Evolutionary conservation across 1,140 invertebrate genomes (phyloP), one percentile per base, ranked within the genome.

Genomic region (Pseudomyrmex pallidus): DNA sequence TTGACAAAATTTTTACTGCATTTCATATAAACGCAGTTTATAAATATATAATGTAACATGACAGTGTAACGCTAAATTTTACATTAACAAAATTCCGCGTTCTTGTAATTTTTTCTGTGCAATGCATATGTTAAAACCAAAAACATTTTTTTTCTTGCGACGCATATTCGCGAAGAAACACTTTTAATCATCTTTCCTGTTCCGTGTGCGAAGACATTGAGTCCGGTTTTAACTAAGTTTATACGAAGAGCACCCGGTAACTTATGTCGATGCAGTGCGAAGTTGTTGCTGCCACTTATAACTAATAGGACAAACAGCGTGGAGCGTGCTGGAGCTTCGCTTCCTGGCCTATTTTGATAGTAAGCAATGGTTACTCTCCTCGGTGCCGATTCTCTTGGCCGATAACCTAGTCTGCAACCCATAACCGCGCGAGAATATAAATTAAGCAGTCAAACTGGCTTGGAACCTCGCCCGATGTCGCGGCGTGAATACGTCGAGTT

Each of bases 291-390:
- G 64, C 44, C 66, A 80, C 35, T 80, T 72, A 70, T 61, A 80
- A 80, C 66, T 80, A 80, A 80, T 80, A 72, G 76, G 46, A 72
- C 68, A 44, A 80, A 70, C 66, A 72, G 15, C 44, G 22, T 7
- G 44, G 44, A 59, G 44, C 67, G 13, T 78, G 20, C 20, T 12
- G 54, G 10, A n/a, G 1, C 76, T 35, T 59, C 76, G 22, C 76
- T 80, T 80, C 76, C 76, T 80, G 66, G 66, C 64, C 76, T 70
- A 80, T 80, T 80, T 80, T 56, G 67, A 59, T 61, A 80, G 76
- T 80, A 80, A 80, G 76, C 66, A 80, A 61, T 59, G 22, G 76
- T 72, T 70, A 59, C 46, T 61, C 54, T 12, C 12, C 22, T 80
- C 35, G 35, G 35, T 35, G 44, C 76, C 76, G 76, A 80, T 80